A percentile compares a stretch with the other conserved stretches of the same genome.
Evolutionary conservation across 2,797 vertebrate species (phyloP).

Genomic region (Gymnoscopelus microlampas): DNA sequence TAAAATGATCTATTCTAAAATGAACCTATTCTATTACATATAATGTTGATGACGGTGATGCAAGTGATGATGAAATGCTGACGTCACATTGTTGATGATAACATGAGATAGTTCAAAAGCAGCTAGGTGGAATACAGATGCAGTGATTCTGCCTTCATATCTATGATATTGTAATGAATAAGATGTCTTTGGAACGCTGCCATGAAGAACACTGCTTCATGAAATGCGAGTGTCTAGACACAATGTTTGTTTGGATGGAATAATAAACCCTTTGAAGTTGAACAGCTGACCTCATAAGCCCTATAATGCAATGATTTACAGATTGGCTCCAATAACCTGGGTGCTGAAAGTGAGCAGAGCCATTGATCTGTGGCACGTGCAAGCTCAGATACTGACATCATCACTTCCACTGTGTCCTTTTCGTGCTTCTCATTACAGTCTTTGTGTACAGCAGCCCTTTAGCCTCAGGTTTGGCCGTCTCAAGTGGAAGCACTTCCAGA

Average conservation of each 20-base stretch:
- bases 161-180: too few species aligned
- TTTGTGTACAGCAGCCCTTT: conserved; percentile 68
- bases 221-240: conserved; percentile 27
- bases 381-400: conserved; percentile 71
- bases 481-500: conserved; percentile 63
- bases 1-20: too few species aligned
- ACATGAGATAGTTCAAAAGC: too few species aligned
- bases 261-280: conserved; percentile 16
- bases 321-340: conserved; percentile 81
- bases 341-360: conserved; percentile 81
- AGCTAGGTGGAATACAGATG: too few species aligned
- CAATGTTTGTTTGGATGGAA: conserved; percentile 44
- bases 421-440: conserved; percentile 69
- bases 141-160: too few species aligned
- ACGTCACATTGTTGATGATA: too few species aligned
- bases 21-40: too few species aligned
- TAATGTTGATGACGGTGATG: too few species aligned
- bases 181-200: too few species aligned
- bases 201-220: conserved; percentile 29
- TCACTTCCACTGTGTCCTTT: conserved; percentile 67
- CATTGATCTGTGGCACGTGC: conserved; percentile 79
- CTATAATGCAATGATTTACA: conserved; percentile 74
- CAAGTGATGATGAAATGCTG: too few species aligned
- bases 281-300: conserved; percentile 10
- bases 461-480: conserved; percentile 41